phyloP scores from a whole-genome alignment of 1,140 invertebrate species.

The Meteorus sp. region DNA sequence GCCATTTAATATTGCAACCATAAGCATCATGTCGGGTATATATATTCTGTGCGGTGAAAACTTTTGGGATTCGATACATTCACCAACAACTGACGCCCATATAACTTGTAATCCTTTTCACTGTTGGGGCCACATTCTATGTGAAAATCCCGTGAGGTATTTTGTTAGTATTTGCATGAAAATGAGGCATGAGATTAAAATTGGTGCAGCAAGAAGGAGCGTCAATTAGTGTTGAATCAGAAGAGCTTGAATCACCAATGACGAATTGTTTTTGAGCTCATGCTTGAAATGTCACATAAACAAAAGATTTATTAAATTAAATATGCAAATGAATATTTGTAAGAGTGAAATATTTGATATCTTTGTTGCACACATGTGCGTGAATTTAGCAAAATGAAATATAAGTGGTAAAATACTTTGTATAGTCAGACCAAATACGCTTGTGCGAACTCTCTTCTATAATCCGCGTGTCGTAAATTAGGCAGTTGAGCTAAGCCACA shows the following conservation, averaged over 20 bases:
- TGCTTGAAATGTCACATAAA: no score
- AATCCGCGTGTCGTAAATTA: conserved; percentile 1
- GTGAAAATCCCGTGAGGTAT: neutral
- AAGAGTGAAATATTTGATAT: no score
- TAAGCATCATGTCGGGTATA: conserved; percentile 1
- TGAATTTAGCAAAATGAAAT: neutral
- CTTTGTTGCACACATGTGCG: neutral
- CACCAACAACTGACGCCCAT: neutral
- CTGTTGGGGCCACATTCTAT: neutral
- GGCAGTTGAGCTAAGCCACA: neutral
- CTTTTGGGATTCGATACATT: no score
- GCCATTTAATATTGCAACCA: neutral
- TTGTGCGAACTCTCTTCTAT: neutral
- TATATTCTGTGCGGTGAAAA: no score
- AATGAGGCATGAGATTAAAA: conserved; percentile 15
- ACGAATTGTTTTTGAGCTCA: no score
- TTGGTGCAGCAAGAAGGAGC: no score
- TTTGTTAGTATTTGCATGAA: conserved; percentile 11
- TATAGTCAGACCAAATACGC: neutral
- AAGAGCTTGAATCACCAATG: neutral
- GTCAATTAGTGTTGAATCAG: conserved; percentile 14
- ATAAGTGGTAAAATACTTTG: neutral
- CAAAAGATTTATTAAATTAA: no score
- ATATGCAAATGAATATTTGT: no score
- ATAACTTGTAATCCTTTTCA: neutral